Base-by-base conservation (phyloP, 2,797 vertebrate species). In the Sarcophilus harrisii region DNA sequence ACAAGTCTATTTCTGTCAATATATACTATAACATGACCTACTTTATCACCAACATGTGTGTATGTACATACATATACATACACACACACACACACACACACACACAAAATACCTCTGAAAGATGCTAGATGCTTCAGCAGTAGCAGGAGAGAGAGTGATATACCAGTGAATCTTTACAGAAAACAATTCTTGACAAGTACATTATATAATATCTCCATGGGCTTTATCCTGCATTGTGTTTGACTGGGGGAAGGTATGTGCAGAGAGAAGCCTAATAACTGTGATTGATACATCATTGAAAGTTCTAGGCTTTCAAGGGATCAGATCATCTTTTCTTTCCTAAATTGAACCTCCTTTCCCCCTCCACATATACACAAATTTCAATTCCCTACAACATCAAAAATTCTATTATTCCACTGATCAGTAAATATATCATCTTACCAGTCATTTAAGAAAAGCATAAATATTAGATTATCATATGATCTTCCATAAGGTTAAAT, bases 91-190 rank as follows among this genome's bases (percentile, higher is more conserved):
- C n/a, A 73, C 1, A 87, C 27, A 49, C 24, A 24, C 45, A 49
- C 4, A 87, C 27, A 87, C 27, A 52, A 30, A 59, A 92, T 21
- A 92, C 5, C 66, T 59, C 57, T 30, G 92, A 96, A 90, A 81
- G 96, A 91, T 49, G 95, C 45, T 91, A 93, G 32, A 38, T 52
- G 57, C 49, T 58, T 57, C 93, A 59, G 93, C 94, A 91, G 57
- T 92, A 87, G 49, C 32, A 58, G 54, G 32, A 96, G 45, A 29
- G 32, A 29, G 62, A 94, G 90, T 12, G 90, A 92, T 38, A 95
- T 52, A 90, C 92, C 96, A 92, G 90, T 52, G 95, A 93, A 58
- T 87, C 93, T 94, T 96, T 94, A 95, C 95, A 94, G 81, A 96
- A 92, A 96, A 62, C 90, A 89, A 60, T 93, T 60, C 93, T 57